These are phyloP conservation scores for Tipula helvola DNA, from an alignment of 2,888 invertebrate species.

Conservation along the genomic window DNA sequence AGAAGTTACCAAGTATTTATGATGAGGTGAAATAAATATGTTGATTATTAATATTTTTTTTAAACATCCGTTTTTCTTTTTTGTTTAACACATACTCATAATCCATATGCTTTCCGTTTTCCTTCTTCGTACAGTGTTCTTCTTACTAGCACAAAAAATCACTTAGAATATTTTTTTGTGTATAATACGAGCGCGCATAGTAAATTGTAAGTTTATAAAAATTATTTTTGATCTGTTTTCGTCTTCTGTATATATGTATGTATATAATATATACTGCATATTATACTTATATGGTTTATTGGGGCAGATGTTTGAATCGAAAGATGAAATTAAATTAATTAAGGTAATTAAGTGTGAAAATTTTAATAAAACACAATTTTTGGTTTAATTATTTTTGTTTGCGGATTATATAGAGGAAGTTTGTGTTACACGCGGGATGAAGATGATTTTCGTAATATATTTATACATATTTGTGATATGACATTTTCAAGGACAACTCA, in stretches of 20 bases:
- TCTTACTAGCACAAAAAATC: background rate
- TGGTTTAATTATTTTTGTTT: background rate
- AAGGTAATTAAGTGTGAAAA: background rate
- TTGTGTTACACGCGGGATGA: background rate
- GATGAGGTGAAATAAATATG: conserved; percentile 4
- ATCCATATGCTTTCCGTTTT: conserved; percentile 4
- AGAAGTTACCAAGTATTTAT: background rate
- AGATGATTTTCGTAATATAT: background rate
- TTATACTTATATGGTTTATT: background rate
- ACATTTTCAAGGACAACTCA: background rate
- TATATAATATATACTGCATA: background rate
- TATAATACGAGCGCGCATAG: background rate
- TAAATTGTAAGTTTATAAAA: background rate
- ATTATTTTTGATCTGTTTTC: background rate
- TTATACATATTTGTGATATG: background rate
- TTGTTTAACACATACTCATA: background rate
- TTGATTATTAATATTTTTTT: background rate
- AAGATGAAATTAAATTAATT: background rate
- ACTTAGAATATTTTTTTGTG: background rate
- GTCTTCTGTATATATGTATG: background rate
- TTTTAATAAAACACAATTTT: background rate
- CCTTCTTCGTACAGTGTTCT: background rate
- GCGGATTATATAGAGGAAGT: background rate
- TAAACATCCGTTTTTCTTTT: background rate
- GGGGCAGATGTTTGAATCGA: background rate